Percentiles rank a stretch among this genome's conserved stretches.
These are phyloP conservation scores for Blomia tropicalis DNA, from an alignment of 2,888 invertebrate species.

Conservation along the genomic window DNA sequence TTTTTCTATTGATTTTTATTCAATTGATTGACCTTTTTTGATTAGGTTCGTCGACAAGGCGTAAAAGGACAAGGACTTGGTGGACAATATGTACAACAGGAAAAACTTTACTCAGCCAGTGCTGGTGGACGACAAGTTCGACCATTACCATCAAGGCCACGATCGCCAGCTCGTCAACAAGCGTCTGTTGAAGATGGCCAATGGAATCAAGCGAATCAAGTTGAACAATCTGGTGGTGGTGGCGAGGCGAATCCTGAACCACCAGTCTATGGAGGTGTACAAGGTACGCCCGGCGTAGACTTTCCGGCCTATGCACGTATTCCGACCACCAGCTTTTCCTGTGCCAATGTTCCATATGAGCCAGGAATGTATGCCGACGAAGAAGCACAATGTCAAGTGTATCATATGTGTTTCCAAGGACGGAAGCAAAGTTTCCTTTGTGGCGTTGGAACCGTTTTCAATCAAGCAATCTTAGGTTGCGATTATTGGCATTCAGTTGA, in stretches of 20 bases:
- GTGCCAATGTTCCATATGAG: conserved; percentile 53
- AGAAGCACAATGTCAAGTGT: conserved; percentile 44
- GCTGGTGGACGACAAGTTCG: conserved; percentile 13
- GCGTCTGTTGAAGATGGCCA: conserved; percentile 4
- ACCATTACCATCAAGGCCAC: not conserved
- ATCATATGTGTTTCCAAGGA: conserved; percentile 33
- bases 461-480: conserved; percentile 32
- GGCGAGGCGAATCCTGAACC: conserved; percentile 19
- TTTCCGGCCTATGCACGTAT: conserved; percentile 34
- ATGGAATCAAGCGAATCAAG: not conserved
- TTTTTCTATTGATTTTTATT: too few species aligned
- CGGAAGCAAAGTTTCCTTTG: conserved; percentile 37
- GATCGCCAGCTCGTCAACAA: not conserved
- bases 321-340: conserved; percentile 62
- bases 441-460: conserved; percentile 33
- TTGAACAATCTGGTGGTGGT: not conserved
- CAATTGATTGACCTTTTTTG: not conserved
- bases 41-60: conserved; percentile 16
- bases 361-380: conserved; percentile 83
- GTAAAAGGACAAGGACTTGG: conserved; percentile 2
- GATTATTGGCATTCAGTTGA: conserved; percentile 33
- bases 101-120: not conserved
- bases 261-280: conserved; percentile 20
- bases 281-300: conserved; percentile 28
- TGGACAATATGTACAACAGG: not conserved